Conservation (phyloP, 1,140 invertebrate species). For the Drosophila aff. region DNA sequence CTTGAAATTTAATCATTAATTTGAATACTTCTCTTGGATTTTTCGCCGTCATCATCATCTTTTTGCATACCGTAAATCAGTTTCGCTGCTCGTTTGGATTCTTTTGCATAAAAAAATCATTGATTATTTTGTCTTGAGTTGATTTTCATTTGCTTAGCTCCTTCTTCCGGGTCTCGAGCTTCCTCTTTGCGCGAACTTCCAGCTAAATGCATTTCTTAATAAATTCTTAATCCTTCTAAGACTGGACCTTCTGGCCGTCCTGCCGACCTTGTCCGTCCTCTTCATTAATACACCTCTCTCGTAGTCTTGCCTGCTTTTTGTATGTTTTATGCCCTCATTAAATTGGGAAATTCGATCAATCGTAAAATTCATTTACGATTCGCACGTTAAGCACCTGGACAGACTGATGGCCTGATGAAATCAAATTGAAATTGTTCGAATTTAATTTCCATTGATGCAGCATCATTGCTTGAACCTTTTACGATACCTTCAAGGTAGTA, state of each 20-base stretch:
- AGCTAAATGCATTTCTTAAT: slow-evolving; percentile 63
- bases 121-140: slow-evolving; percentile 66
- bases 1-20: slow-evolving; percentile 42
- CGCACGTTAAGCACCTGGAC: slow-evolving; percentile 24
- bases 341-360: slow-evolving; percentile 65
- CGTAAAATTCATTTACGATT: slow-evolving; percentile 67
- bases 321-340: slow-evolving; percentile 47
- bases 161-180: slow-evolving; percentile 8
- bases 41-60: slow-evolving; percentile 2
- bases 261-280: slow-evolving; percentile 10
- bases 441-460: slow-evolving; percentile 37
- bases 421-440: slow-evolving; percentile 47
- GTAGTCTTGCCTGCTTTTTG: slow-evolving; percentile 2
- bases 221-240: slow-evolving; percentile 57
- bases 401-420: slow-evolving; percentile 23
- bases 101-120: slow-evolving; percentile 29
- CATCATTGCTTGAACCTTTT: slow-evolving; percentile 7
- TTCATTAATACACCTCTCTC: slow-evolving; percentile 42
- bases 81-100: slow-evolving; percentile 51
- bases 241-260: not conserved
- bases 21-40: slow-evolving; percentile 14
- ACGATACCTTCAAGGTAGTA: not conserved
- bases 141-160: slow-evolving; percentile 54
- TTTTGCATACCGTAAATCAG: slow-evolving; percentile 37
- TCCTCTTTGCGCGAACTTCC: not conserved